Base-by-base conservation (phyloP, 2,113 vertebrate genomes). In the Dipodomys spectabilis region DNA sequence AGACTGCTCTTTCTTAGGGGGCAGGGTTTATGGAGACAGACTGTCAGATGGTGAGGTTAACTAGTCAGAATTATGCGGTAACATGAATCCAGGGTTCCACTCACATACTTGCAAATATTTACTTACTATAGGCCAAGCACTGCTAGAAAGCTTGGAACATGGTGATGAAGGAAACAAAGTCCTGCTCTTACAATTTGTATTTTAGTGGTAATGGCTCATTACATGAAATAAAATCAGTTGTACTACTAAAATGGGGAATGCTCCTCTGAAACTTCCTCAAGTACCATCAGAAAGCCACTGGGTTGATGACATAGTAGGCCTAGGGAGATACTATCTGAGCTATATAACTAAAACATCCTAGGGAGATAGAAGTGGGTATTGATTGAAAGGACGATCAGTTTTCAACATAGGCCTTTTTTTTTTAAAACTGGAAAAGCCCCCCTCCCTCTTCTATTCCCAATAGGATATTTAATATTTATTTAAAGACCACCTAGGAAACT, bases 151-250 rank as follows among this genome's bases (percentile, higher is more conserved):
- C 8, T 78, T 89, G 16, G 27, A 91, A 91, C 67, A 80, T 28
- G 60, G 23, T 5, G 74, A 79, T 85, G 44, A 80, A 94, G 68
- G 69, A 95, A 53, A 93, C 8, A 88, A 96, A 96, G 57, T 49
- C 49, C 30, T 89, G 12, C 23, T 95, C n/a, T 94, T 64, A 28
- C 6, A 65, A 91, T 85, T 94, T 80, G 60, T 80, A 86, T 82
- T 91, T 86, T 73, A 90, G 67, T 67, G 20, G 49, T 80, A 6
- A 78, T 16, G 88, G 4, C 25, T 84, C 28, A 84, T 68, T 39
- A 85, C 27, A 82, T 64, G 22, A 86, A 91, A 78, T 85, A 15
- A 69, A 88, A 53, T 57, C 6, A 13, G 30, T 16, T 86, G 13
- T 30, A 72, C 10, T 80, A 22, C 39, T 71, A 78, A 86, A 89